A percentile compares a stretch with the other conserved stretches of the same genome.
Evolutionary conservation across 2,797 vertebrate species (phyloP).

Genomic region (Cryptoprocta ferox): DNA sequence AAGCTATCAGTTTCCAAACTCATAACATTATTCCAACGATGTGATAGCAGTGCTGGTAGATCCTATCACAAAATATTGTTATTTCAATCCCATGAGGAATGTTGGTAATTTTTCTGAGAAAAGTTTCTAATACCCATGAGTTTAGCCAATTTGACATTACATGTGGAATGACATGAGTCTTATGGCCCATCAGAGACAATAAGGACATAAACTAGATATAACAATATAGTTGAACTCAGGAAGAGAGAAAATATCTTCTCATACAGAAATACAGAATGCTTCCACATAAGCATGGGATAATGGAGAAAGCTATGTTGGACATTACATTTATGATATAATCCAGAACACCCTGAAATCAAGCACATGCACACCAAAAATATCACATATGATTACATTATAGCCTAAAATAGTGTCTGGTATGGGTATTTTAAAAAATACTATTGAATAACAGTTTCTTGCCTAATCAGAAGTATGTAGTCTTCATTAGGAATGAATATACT

Average conservation of each 20-base stretch:
- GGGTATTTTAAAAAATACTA: background rate
- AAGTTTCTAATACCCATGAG: background rate
- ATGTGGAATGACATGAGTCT: background rate
- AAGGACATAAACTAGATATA: background rate
- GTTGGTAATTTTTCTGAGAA: background rate
- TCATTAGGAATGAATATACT: background rate
- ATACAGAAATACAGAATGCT: background rate
- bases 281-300: background rate
- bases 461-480: background rate
- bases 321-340: background rate
- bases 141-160: background rate
- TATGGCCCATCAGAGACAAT: background rate
- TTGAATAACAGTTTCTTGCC: background rate
- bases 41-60: background rate
- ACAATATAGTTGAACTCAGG: background rate
- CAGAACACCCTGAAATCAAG: background rate
- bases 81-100: background rate
- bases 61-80: background rate
- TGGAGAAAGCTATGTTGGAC: background rate
- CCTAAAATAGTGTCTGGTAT: background rate
- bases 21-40: background rate
- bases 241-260: background rate
- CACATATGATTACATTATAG: background rate
- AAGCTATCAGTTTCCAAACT: background rate
- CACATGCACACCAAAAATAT: background rate